Evolutionary conservation across 2,888 invertebrate species (phyloP).

Genomic region (Drosophila ezoana): DNA sequence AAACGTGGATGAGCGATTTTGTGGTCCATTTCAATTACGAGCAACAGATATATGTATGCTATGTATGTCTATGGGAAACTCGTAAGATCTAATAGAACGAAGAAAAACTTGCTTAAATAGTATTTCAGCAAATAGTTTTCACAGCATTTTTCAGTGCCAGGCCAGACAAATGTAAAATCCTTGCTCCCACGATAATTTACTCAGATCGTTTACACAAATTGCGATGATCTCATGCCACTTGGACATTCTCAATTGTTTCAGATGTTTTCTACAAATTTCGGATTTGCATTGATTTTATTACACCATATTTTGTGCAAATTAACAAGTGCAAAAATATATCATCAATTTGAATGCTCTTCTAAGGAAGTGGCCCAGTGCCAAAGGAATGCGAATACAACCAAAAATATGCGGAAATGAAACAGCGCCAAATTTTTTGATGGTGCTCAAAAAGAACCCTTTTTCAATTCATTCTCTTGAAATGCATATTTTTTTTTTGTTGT

Average conservation of each 20-base stretch:
- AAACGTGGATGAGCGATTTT: conserved; percentile 48
- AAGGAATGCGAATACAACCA: conserved; percentile 12
- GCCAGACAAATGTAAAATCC: conserved; percentile 31
- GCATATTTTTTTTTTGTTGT: too few species aligned
- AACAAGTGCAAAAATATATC: conserved; percentile 26
- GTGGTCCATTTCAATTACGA: conserved; percentile 66
- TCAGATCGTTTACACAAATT: conserved; percentile 15
- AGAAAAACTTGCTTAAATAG: neutral
- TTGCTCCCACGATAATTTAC: conserved; percentile 23
- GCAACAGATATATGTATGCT: conserved; percentile 23
- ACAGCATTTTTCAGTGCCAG: conserved; percentile 14
- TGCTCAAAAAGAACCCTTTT: conserved; percentile 1
- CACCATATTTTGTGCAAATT: conserved; percentile 39
- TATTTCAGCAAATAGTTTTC: conserved; percentile 20
- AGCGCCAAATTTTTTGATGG: conserved; percentile 7
- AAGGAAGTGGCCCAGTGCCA: conserved; percentile 40
- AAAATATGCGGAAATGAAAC: conserved; percentile 42
- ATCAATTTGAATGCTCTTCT: conserved; percentile 25
- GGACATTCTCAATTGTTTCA: conserved; percentile 16
- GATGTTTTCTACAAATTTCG: conserved; percentile 9
- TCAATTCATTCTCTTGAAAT: neutral
- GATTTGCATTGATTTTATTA: conserved; percentile 60
- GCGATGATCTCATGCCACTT: conserved; percentile 40
- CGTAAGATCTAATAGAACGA: neutral
- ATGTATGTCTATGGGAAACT: neutral